phyloP scores from a whole-genome alignment of 37 sponge, comb jelly and placozoan species.

The Beroe forskalii region DNA sequence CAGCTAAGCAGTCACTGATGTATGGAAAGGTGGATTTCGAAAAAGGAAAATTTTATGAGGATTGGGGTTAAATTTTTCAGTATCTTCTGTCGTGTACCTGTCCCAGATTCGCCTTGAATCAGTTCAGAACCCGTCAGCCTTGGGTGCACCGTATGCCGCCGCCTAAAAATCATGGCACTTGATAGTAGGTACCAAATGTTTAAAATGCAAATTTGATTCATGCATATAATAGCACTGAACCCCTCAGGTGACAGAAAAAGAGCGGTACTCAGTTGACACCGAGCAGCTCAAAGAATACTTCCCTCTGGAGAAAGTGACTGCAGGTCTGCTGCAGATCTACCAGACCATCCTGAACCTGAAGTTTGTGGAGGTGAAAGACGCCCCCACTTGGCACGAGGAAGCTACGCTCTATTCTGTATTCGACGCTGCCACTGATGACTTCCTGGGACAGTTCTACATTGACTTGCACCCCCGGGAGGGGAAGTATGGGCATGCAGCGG shows the following conservation, averaged over 20 bases:
- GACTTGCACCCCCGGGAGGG: slow-evolving; percentile 76
- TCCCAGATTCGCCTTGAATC: no score
- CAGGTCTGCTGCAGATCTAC: slow-evolving; percentile 68
- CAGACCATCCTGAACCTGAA: slow-evolving; percentile 66
- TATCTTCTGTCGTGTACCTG: no score
- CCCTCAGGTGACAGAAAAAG: slow-evolving; percentile 66
- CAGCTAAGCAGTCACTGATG: no score
- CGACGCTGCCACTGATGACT: slow-evolving; percentile 55
- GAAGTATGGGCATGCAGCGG: slow-evolving; percentile 74
- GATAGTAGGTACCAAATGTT: no score
- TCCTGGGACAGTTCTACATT: slow-evolving; percentile 73
- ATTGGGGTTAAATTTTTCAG: no score
- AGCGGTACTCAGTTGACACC: slow-evolving; percentile 71
- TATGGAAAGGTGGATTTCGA: no score
- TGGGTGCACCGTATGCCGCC: no score
- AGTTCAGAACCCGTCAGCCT: no score
- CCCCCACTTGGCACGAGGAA: slow-evolving; percentile 71
- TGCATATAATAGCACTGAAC: no score
- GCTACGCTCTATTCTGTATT: slow-evolving; percentile 57
- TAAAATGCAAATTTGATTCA: no score
- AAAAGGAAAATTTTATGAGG: no score
- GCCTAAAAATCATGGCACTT: no score
- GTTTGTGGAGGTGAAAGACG: slow-evolving; percentile 61
- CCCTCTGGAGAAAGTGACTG: slow-evolving; percentile 69
- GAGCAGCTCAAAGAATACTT: slow-evolving; percentile 71